Conservation (phyloP, 2,888 invertebrate genomes). For the Chalcosyrphus nemorum region DNA sequence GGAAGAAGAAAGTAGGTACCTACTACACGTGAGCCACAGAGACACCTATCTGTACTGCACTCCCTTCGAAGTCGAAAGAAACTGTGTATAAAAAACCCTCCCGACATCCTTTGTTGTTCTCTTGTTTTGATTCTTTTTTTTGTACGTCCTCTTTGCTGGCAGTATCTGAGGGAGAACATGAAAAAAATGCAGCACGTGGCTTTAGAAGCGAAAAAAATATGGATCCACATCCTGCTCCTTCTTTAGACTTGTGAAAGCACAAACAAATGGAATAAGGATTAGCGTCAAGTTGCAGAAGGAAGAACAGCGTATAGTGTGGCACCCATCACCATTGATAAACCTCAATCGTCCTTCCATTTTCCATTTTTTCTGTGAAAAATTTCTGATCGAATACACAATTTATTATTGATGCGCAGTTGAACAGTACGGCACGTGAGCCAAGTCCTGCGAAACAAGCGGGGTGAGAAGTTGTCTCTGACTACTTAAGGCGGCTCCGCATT, state of each 20-base stretch:
- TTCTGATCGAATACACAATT: neutral
- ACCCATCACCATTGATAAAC: neutral
- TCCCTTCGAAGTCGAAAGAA: neutral
- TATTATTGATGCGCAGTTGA: constrained; percentile 1
- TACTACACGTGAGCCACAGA: neutral
- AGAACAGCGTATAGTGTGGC: neutral
- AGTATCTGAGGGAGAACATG: neutral
- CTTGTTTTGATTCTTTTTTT: neutral
- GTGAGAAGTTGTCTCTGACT: neutral
- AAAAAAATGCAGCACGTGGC: constrained; percentile 30
- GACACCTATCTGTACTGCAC: neutral
- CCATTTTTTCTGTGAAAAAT: neutral
- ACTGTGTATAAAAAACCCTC: neutral
- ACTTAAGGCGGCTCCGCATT: neutral
- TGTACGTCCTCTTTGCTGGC: neutral
- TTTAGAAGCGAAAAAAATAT: neutral
- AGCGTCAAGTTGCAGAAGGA: neutral
- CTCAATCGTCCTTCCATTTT: neutral
- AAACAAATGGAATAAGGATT: neutral
- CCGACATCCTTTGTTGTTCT: neutral
- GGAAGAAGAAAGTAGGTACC: neutral
- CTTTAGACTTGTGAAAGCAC: neutral
- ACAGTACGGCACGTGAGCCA: constrained; percentile 19
- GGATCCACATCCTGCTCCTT: neutral
- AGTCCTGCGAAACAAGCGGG: neutral